Evolutionary conservation across 2,113 vertebrate genomes (phyloP).

Genomic region (Salvelinus fontinalis): DNA sequence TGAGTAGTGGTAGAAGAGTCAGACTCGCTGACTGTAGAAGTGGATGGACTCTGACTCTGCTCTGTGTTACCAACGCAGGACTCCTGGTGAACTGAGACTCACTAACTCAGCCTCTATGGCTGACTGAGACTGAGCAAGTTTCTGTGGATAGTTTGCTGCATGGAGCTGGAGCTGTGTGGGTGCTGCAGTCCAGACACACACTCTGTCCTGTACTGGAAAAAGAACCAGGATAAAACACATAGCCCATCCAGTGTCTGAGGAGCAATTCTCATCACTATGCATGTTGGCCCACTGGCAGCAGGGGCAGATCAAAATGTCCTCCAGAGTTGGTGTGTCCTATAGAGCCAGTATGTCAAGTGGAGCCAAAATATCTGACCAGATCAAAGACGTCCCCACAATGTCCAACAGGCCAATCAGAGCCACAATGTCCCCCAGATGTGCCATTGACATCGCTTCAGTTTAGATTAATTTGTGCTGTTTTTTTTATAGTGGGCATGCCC

Average conservation of each 20-base stretch:
- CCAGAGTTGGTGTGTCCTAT: neutral
- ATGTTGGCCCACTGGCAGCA: constrained; percentile 31
- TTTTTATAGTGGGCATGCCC: constrained; percentile 39
- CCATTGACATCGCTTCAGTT: constrained; percentile 21
- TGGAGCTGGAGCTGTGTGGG: neutral
- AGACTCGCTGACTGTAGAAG: neutral
- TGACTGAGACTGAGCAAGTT: neutral
- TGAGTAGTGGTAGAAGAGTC: neutral
- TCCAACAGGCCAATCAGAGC: constrained; percentile 14
- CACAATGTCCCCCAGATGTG: constrained; percentile 29
- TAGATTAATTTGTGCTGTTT: constrained; percentile 47
- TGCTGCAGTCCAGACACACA: constrained; percentile 5
- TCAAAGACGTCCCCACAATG: neutral
- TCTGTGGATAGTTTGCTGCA: no score
- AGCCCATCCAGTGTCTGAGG: constrained; percentile 43
- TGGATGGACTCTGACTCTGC: no score
- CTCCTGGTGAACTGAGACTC: no score
- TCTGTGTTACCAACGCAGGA: neutral
- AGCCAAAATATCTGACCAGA: constrained; percentile 20
- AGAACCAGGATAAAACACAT: constrained; percentile 16
- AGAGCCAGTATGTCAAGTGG: neutral
- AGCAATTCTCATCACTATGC: constrained; percentile 29
- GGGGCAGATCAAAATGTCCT: constrained; percentile 2
- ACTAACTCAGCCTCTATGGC: no score
- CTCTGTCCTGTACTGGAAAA: neutral